These are phyloP conservation scores for Ptychodera flava DNA, from an alignment of 35 echinoderm and acorn worm species.

Conservation along the genomic window DNA sequence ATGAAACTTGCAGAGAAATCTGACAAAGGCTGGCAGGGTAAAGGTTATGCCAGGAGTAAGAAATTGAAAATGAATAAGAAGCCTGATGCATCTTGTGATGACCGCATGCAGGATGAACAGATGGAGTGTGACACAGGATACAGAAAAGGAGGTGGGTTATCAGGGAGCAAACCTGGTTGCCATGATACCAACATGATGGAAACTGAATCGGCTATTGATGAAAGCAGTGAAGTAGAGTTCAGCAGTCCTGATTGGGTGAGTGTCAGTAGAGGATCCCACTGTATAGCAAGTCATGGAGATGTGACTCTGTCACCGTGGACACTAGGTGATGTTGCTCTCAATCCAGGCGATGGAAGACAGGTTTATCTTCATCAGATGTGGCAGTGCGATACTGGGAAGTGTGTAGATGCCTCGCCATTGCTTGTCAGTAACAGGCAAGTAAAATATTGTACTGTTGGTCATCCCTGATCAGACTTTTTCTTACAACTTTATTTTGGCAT, in stretches of 20 bases:
- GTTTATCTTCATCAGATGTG: conserved; percentile 22
- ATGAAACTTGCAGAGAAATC: neutral
- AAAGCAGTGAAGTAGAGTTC: no score
- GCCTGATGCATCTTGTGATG: neutral
- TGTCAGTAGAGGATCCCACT: neutral
- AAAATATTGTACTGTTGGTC: no score
- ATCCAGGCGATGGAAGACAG: neutral
- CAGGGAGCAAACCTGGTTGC: no score
- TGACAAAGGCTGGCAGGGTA: neutral
- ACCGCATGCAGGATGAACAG: no score
- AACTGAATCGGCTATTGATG: no score
- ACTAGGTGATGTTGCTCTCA: no score
- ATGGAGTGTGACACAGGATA: no score
- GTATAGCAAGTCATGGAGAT: neutral
- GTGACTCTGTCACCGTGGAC: neutral
- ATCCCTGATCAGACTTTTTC: no score
- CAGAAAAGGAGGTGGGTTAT: no score
- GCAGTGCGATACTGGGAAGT: conserved; percentile 57
- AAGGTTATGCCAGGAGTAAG: neutral
- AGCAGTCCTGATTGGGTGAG: neutral
- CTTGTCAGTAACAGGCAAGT: conserved; percentile 8
- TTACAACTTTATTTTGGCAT: no score
- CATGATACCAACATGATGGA: no score
- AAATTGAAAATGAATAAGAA: neutral
- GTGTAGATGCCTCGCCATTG: conserved; percentile 75